Evolutionary conservation across 2,113 vertebrate species (phyloP), one percentile per base, ranked within the genome.

Genomic region (Athene noctua): DNA sequence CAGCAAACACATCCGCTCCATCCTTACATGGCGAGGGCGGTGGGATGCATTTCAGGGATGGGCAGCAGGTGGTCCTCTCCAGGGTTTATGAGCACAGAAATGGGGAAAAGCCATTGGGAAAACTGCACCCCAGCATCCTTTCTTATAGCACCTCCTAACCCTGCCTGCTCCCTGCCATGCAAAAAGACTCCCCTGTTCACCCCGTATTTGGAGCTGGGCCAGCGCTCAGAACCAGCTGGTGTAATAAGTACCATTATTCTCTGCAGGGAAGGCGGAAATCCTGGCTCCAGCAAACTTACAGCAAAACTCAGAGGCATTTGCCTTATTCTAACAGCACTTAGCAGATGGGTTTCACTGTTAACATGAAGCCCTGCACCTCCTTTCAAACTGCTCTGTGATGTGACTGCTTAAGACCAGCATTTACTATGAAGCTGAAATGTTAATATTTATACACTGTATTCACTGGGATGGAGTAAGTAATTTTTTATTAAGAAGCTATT

Each of bases 401-500:
- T 75, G 84, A 44, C 71, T 88, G 51, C 58, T 95, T 46, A 94
- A 96, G 86, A 82, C 10, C 51, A 93, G 65, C 32, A 83, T 95
- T 96, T 79, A 66, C 51, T 63, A 62, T 68, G 63, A 66, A 94
- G 79, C 68, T 68, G 87, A 97, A 97, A 96, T 71, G 78, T 93
- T 94, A 92, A 58, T 92, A 72, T 95, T 96, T 95, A 95, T 95
- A 83, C 22, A 88, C 62, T 82, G 11, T 92, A 61, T 66, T 55
- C 61, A 74, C 66, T 82, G 58, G 75, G 88, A 77, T 94, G 90
- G 79, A 82, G 30, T 88, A 80, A 91, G 96, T 94, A 2, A 34
- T 83, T 73, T 96, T 91, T 97, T 85, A 97, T 96, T 84, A 95
- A 96, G 92, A 80, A 87, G 38, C 74, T 96, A 90, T 83, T 73